Evolutionary conservation across 2,113 vertebrate genomes (phyloP), one percentile per base, ranked within the genome.

Genomic region (Myanophis thanlyinensis): DNA sequence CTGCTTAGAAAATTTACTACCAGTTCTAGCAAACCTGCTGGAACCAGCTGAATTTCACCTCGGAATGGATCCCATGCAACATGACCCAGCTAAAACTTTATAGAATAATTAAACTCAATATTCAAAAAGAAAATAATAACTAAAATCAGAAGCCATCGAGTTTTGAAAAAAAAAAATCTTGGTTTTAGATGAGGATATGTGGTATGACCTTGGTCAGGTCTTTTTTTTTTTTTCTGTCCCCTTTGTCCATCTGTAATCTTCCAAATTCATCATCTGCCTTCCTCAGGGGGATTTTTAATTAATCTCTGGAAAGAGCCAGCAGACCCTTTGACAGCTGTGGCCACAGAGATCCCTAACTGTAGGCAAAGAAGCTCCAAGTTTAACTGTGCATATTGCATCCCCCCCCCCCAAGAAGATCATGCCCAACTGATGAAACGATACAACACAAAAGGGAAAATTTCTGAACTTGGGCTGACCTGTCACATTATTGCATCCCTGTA

Each of bases 261-360:
- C 91, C 54, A 94, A 89, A 87, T 91, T 0, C 47, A 91, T 89
- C 73, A 62, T 85, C 85, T 89, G 91, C 44, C 90, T 93, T 90
- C 85, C 87, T 96, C 73, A 47, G 0, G 88, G 48, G 89, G 93
- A 91, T 51, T 94, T 95, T 95, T 84, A 95, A 94, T 96, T 94
- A 85, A 44, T 94, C 86, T 96, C 95, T 92, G 95, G 44, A 25
- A 93, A 93, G 62, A 88, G 86, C 92, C 90, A 90, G 62, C 67
- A 94, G 62, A 94, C 90, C 52, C n/a, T 93, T 56, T 92, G 93
- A 96, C 95, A 95, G 95, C 95, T 89, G 90, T 92, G 6, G 59
- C 20, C 51, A 40, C 90, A 67, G 46, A 48, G 59, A 87, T 67
- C 91, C 93, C 92, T 59, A 86, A 53, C 22, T 87, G 89, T 54